Evolutionary conservation across 2,113 vertebrate genomes (phyloP), one percentile per base, ranked within the genome.

Genomic region (Corythornis cristatus): DNA sequence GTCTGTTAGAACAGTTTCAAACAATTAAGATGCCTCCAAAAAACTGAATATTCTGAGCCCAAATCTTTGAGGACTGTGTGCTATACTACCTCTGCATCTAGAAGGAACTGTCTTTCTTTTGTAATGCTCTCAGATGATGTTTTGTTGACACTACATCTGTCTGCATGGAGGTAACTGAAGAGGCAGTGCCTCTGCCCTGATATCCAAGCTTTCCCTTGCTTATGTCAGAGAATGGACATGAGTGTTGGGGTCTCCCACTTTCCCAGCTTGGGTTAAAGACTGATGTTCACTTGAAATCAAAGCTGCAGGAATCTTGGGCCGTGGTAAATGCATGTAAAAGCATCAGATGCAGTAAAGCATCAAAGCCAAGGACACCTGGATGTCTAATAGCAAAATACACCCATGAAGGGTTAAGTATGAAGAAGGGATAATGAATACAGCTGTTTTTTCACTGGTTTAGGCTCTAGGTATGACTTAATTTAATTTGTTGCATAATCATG

Each of bases 91-190:
- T 11, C 28, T 53, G 17, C n/a, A 85, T n/a, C 43, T 2, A 54
- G 20, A 29, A 88, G 33, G 17, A 66, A 23, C 29, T 18, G 8
- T 12, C 11, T 73, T 28, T 50, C 37, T 74, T 53, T 3, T 37
- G 23, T 71, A 85, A 53, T 1, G 8, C 9, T 8, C 25, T 53
- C 11, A 40, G 42, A 35, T 45, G 46, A 42, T n/a, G 60, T 40
- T 43, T 51, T 50, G 18, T 54, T 62, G 51, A 8, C n/a, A 6
- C 5, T 20, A 11, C 33, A 29, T 15, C 40, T 29, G 35, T 12
- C 15, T 33, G 26, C 43, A 67, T 1, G 0, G 0, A 81, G 29
- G 75, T n/a, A 48, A 25, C 15, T 12, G 21, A 9, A 17, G 46
- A 17, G 26, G n/a, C n/a, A 75, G 42, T 46, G 40, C 25, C 56